Evolutionary conservation across 2,113 vertebrate species (phyloP), one percentile per base, ranked within the genome.

Genomic region (Nesogale talazaci): DNA sequence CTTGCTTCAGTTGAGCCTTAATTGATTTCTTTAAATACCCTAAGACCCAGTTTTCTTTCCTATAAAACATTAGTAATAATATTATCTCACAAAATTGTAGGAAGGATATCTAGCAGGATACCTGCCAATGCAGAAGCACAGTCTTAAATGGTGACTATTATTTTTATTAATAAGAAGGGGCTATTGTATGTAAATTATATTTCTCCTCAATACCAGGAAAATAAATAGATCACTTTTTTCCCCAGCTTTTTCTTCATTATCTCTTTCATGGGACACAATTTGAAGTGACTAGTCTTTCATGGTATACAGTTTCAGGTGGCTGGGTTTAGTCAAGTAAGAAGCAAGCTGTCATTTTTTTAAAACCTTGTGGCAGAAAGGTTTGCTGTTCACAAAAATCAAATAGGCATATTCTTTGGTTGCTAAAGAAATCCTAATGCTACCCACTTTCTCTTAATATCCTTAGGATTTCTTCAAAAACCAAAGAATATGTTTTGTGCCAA

Each of bases 371-470:
- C 19, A 17, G 15, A 88, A 85, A 83, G 20, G 87, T 81, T 72
- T 76, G 42, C 42, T 83, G 6, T 34, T 94, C 79, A 83, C 56
- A 86, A 82, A 95, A 94, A 76, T 75, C 15, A 84, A 70, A 52
- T 65, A 85, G 83, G 27, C n/a, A n/a, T n/a, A n/a, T 84, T 1
- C 31, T 83, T 87, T 70, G n/a, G 20, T n/a, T 92, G 78, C 52
- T 83, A 67, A 83, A 70, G 89, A 46, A 46, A 46, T 46, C 42
- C 42, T 46, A 46, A 46, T 5, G 42, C 5, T 46, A 46, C 42
- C 10, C 42, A 46, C n/a, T 46, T 46, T 5, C 42, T 46, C 42
- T 46, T 46, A 46, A 10, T 46, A 46, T 46, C 42, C 42, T 46
- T 46, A 5, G 10, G 42, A 46, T 46, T 46, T 46, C 42, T 46